Conservation (phyloP, 1,140 invertebrate species). For the Marisa cornuarietis region DNA sequence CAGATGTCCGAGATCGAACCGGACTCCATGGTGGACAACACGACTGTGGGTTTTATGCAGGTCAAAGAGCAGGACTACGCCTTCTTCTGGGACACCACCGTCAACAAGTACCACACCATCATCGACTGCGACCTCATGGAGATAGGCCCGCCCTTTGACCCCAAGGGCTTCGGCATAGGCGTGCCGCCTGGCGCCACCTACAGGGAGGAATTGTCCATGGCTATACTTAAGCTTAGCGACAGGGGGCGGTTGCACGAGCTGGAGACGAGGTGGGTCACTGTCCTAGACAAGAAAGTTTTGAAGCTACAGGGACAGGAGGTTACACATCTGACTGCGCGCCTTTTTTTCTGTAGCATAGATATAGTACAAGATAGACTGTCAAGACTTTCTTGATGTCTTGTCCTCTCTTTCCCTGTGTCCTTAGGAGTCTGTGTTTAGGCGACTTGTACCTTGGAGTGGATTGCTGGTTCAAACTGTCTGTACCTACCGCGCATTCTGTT, state of each 20-base stretch:
- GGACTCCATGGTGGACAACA: conserved; percentile 54
- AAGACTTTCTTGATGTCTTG: too few species aligned
- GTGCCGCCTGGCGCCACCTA: conserved; percentile 81
- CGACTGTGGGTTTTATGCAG: conserved; percentile 51
- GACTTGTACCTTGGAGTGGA: too few species aligned
- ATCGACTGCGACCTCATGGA: conserved; percentile 63
- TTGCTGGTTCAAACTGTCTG: too few species aligned
- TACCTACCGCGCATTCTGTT: too few species aligned
- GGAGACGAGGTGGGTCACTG: conserved; percentile 54
- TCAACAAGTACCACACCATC: conserved; percentile 62
- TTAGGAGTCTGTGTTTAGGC: too few species aligned
- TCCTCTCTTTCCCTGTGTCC: too few species aligned
- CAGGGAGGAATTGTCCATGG: conserved; percentile 92
- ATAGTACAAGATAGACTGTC: too few species aligned
- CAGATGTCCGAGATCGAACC: conserved; percentile 61
- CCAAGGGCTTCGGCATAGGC: conserved; percentile 62
- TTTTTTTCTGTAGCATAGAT: too few species aligned
- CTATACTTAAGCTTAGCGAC: conserved; percentile 92
- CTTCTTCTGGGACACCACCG: conserved; percentile 64
- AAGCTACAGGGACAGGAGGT: too few species aligned
- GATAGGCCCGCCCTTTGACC: conserved; percentile 61
- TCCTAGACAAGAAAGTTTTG: not conserved
- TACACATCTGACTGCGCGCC: too few species aligned
- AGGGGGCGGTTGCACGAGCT: conserved; percentile 92
- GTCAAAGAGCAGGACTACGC: conserved; percentile 63